Evolutionary conservation across 2,888 invertebrate genomes (phyloP), one percentile per base, ranked within the genome.

Genomic region (Clepsis dumicolana): DNA sequence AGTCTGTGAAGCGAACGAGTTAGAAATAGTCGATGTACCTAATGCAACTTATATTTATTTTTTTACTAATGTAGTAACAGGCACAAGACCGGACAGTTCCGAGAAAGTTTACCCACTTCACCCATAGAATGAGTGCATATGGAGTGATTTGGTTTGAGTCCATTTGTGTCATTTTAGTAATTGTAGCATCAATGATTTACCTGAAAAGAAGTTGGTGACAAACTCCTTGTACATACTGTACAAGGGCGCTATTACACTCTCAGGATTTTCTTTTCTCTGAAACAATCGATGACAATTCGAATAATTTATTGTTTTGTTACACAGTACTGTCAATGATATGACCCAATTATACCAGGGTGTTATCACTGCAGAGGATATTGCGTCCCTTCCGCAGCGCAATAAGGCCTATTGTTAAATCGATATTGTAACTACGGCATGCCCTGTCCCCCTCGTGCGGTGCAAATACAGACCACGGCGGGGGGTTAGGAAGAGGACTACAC

Each of bases 321-420:
- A 78, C 83, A 86, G 82, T 86, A 87, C 81, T 88, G 90, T 85
- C 87, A 87, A 81, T 81, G 84, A 83, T 82, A 82, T 87, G 91
- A 88, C 90, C 89, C 83, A 89, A 81, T 88, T 84, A 78, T 79
- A 87, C 83, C 77, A 85, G 84, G 85, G 77, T 73, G 74, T 79
- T 90, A 91, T 90, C 88, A 88, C 72, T 71, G 72, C 75, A 77
- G 81, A 88, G 89, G 90, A 88, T 82, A 85, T 77, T 72, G 76
- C 78, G 85, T 86, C 84, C 84, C 80, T 68, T 71, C 77, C 70
- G 57, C 65, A 57, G 32, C 65, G 64, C 21, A 44, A 57, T 57
- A 61, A 50, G 63, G 54, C 27, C 67, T 67, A 70, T 67, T 70
- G 70, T 70, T 38, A 32, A 21, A 67, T 54, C 44, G 41, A 66